Conservation (phyloP, 2,797 vertebrate species). For the Mus spretus region DNA sequence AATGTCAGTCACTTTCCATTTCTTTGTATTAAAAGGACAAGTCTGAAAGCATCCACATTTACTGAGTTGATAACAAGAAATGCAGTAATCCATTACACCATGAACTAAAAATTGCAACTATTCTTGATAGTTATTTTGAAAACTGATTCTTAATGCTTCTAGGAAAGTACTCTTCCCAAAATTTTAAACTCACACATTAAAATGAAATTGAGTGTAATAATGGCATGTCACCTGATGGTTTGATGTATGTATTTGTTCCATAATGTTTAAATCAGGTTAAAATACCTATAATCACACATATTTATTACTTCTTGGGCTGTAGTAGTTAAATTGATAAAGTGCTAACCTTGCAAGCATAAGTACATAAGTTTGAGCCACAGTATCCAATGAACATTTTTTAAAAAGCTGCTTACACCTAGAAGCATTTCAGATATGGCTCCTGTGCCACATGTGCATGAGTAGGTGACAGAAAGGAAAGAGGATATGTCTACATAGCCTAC, state of each 20-base stretch:
- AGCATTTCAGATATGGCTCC: not conserved
- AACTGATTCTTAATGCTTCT: not conserved
- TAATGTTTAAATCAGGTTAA: not conserved
- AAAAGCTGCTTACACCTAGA: not conserved
- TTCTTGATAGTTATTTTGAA: not conserved
- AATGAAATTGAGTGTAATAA: not conserved
- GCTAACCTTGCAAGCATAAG: not conserved
- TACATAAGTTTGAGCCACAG: not conserved
- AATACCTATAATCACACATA: not conserved
- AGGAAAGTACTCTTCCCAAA: not conserved
- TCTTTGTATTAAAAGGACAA: not conserved
- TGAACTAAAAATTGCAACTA: not conserved
- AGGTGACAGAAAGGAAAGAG: not conserved
- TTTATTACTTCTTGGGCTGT: not conserved
- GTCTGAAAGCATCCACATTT: fast-evolving
- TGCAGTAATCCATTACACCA: not conserved
- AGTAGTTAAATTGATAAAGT: not conserved
- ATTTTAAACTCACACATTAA: not conserved
- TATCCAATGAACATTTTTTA: not conserved
- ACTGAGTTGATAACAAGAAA: not conserved
- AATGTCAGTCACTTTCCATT: not conserved
- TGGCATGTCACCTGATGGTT: not conserved
- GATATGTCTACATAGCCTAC: not conserved
- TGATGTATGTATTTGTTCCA: not conserved
- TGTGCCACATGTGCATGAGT: not conserved